Conservation (phyloP, 2,888 invertebrate genomes). For the Rhaphigaster nebulosa region DNA sequence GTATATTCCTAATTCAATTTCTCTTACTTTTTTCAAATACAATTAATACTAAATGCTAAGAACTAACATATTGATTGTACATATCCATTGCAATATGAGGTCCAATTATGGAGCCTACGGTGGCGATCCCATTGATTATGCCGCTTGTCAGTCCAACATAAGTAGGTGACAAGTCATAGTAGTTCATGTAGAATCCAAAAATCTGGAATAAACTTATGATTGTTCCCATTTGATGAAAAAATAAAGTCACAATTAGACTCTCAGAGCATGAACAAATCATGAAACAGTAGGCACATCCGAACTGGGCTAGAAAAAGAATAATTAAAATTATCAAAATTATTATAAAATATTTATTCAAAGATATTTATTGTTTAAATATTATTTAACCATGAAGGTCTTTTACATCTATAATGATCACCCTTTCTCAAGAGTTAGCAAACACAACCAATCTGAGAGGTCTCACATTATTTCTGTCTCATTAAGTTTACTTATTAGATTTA, state of each 20-base stretch:
- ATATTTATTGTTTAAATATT: too few relatives aligned
- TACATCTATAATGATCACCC: too few relatives aligned
- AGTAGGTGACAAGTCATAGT: background rate
- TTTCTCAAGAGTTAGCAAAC: too few relatives aligned
- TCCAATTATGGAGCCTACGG: background rate
- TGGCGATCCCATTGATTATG: background rate
- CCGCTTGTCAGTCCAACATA: background rate
- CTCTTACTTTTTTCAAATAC: too few relatives aligned
- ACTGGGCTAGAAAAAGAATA: background rate
- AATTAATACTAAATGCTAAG: background rate
- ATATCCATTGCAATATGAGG: background rate
- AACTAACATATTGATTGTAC: constrained; percentile 6
- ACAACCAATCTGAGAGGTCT: too few relatives aligned
- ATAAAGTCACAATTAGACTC: background rate
- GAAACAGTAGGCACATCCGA: background rate
- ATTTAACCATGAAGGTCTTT: too few relatives aligned
- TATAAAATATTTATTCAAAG: background rate
- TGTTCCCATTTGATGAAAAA: background rate
- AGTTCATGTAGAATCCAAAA: constrained; percentile 3
- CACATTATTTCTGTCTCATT: too few relatives aligned
- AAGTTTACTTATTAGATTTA: too few relatives aligned
- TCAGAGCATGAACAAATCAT: background rate
- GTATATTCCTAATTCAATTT: too few relatives aligned
- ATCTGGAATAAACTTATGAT: background rate
- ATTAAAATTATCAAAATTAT: too few relatives aligned